Evolutionary conservation across 2,888 invertebrate species (phyloP).

Genomic region (Villa cingulata): DNA sequence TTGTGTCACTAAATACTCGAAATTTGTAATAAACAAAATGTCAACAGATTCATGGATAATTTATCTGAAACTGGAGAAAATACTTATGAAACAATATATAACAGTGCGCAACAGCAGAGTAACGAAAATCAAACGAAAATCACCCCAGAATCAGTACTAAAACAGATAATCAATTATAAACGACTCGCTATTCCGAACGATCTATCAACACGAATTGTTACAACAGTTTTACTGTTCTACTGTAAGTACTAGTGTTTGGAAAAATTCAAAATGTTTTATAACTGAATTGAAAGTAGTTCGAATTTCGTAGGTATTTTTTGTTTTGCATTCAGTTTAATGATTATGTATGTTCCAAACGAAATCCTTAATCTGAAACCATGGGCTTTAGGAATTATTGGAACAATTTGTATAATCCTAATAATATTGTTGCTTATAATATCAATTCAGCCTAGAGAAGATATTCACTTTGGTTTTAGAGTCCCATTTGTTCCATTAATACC

Average conservation of each 20-base stretch:
- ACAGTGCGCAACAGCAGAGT: background rate
- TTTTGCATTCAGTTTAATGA: constrained; percentile 23
- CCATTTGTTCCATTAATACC: constrained; percentile 75
- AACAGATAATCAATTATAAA: constrained; percentile 27
- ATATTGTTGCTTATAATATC: constrained; percentile 25
- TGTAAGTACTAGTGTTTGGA: constrained; percentile 20
- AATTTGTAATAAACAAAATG: background rate
- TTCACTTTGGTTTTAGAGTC: constrained; percentile 43
- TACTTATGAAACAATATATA: constrained; percentile 1
- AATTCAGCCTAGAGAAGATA: constrained; percentile 27
- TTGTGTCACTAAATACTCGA: background rate
- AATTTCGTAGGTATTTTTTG: constrained; percentile 23
- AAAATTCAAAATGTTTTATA: background rate
- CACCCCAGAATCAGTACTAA: constrained; percentile 18
- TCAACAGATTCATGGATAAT: constrained; percentile 25
- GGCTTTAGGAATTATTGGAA: constrained; percentile 21
- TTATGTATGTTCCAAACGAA: constrained; percentile 24
- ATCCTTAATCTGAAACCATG: constrained; percentile 22
- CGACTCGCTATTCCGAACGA: constrained; percentile 21
- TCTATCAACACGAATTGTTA: constrained; percentile 27
- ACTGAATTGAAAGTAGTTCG: background rate
- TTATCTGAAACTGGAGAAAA: constrained; percentile 12
- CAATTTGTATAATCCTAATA: constrained; percentile 19
- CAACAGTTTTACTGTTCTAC: constrained; percentile 23
- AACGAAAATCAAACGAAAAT: constrained; percentile 23